Percentiles rank a stretch among this genome's conserved stretches.
Conservation (phyloP, 2,888 invertebrate species). For the Drosophila atripex region DNA sequence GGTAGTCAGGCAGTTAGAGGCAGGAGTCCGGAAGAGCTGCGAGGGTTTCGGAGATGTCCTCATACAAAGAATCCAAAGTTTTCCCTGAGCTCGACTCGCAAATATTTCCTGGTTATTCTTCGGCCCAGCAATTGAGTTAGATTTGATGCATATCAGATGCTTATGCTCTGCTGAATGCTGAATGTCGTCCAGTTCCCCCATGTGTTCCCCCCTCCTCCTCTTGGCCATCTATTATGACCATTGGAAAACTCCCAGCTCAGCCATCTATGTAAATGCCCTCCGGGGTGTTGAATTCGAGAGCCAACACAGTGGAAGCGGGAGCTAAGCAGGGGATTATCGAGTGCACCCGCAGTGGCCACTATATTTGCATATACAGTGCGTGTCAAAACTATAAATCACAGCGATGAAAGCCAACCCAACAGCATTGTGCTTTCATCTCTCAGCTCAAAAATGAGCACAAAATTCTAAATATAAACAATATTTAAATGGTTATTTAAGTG, state of each 20-base stretch:
- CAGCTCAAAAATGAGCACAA: slow-evolving; percentile 1
- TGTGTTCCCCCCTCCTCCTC: background rate
- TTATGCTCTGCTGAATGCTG: slow-evolving; percentile 56
- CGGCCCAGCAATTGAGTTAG: slow-evolving; percentile 76
- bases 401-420: slow-evolving; percentile 1
- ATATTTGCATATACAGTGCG: slow-evolving; percentile 45
- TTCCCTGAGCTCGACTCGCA: slow-evolving; percentile 57
- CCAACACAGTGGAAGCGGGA: slow-evolving; percentile 8
- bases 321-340: slow-evolving; percentile 59
- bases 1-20: slow-evolving; percentile 10
- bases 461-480: background rate
- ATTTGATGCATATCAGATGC: slow-evolving; percentile 78
- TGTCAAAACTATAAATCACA: slow-evolving; percentile 43
- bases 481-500: background rate
- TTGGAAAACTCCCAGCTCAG: slow-evolving; percentile 32
- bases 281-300: slow-evolving; percentile 45
- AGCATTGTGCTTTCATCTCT: slow-evolving; percentile 15
- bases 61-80: slow-evolving; percentile 56
- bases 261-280: slow-evolving; percentile 70
- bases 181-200: slow-evolving; percentile 32
- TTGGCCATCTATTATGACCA: slow-evolving; percentile 4
- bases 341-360: slow-evolving; percentile 42
- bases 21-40: slow-evolving; percentile 3
- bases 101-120: slow-evolving; percentile 76
- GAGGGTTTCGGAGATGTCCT: slow-evolving; percentile 26